These are phyloP conservation scores for Cancer borealis DNA, from an alignment of 2,888 invertebrate species.

Conservation along the genomic window DNA sequence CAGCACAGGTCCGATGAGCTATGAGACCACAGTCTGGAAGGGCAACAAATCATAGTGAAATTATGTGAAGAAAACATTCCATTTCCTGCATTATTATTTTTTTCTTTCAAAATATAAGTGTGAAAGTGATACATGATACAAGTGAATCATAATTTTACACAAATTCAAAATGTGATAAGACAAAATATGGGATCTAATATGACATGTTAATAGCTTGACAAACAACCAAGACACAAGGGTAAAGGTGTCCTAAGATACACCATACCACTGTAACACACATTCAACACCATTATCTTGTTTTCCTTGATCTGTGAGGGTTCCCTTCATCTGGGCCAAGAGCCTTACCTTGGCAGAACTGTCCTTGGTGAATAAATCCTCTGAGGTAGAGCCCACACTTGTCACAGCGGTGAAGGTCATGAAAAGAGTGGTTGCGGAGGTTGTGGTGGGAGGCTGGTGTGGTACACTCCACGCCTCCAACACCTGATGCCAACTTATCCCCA, in stretches of 20 bases:
- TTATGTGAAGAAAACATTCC: neutral
- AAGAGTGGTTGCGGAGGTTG: conserved; percentile 85
- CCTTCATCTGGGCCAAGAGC: neutral
- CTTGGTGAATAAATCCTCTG: conserved; percentile 86
- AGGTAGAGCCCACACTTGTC: conserved; percentile 87
- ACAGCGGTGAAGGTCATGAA: conserved; percentile 86
- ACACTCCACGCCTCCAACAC: conserved; percentile 71
- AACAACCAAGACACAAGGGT: neutral
- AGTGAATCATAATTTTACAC: neutral
- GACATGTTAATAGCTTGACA: neutral
- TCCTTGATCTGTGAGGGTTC: neutral
- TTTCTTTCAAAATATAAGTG: neutral
- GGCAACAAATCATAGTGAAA: neutral
- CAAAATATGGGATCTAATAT: neutral
- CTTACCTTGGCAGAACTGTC: conserved; percentile 86
- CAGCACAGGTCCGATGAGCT: conserved; percentile 86
- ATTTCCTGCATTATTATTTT: neutral
- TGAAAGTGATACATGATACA: neutral
- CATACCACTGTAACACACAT: neutral
- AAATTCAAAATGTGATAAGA: neutral
- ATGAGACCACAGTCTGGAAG: conserved; percentile 85
- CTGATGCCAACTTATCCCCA: conserved; percentile 53
- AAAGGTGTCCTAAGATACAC: neutral
- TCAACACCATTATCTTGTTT: neutral
- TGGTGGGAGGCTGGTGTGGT: conserved; percentile 79